Evolutionary conservation across 2,113 vertebrate genomes (phyloP).

Genomic region (Ochotona princeps): DNA sequence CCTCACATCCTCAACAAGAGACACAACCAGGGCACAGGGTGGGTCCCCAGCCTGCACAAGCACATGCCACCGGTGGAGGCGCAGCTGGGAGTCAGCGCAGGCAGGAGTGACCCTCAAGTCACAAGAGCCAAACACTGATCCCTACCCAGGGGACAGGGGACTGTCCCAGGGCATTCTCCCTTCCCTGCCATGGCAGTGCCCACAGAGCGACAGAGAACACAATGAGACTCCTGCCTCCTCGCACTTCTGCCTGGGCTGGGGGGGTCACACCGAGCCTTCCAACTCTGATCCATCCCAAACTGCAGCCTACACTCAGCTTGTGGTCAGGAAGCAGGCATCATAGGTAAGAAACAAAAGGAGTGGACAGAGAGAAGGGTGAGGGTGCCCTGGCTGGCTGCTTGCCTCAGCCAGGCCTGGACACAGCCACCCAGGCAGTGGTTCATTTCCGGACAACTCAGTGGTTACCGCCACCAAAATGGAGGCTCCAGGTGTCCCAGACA

Average conservation of each 20-base stretch:
- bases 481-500: conserved; percentile 61
- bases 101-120: neutral
- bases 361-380: neutral
- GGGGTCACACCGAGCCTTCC: neutral
- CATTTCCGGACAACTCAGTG: conserved; percentile 54
- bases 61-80: neutral
- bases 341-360: too few species aligned
- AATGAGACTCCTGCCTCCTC: neutral
- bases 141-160: too few species aligned
- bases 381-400: neutral
- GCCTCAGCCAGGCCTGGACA: neutral
- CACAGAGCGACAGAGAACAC: neutral
- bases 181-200: neutral
- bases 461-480: neutral
- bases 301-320: neutral
- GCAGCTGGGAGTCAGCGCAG: neutral
- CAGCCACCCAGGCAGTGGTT: neutral
- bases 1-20: neutral
- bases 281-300: neutral
- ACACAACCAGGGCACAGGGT: neutral
- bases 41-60: neutral
- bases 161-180: neutral
- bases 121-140: neutral
- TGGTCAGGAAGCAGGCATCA: neutral
- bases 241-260: neutral